Percentiles rank a stretch among this genome's conserved stretches.
Evolutionary conservation across 2,797 vertebrate species (phyloP).

Genomic region (Lacerta bilineata): DNA sequence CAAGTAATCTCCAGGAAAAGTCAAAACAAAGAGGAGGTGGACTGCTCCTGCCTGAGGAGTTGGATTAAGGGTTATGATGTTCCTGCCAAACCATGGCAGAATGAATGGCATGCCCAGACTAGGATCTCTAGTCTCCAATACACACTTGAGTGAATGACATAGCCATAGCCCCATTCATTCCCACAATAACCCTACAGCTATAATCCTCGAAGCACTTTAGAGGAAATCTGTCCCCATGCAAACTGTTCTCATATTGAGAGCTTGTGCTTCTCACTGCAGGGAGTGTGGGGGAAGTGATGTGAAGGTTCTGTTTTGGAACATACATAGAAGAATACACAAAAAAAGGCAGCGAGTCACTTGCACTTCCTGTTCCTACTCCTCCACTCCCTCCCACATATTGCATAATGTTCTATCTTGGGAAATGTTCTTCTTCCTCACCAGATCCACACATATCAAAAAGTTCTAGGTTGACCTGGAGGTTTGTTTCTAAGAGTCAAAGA

Average conservation of each 20-base stretch:
- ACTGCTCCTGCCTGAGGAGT: constrained; percentile 11
- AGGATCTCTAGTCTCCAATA: not conserved
- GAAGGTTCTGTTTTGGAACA: not conserved
- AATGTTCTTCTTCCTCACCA: not conserved
- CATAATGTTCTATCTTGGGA: not conserved
- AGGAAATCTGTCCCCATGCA: not conserved
- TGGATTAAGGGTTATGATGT: not conserved
- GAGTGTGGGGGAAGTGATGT: not conserved
- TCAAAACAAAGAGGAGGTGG: constrained; percentile 43
- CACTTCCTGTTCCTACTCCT: not conserved
- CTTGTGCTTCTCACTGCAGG: constrained; percentile 6
- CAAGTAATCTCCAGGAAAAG: constrained; percentile 3
- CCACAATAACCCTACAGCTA: not conserved
- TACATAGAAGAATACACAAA: not conserved
- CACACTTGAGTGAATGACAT: too few relatives aligned
- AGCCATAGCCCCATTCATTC: not conserved
- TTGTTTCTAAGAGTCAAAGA: not conserved
- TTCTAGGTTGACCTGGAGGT: not conserved
- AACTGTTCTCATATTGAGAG: not conserved
- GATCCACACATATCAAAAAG: not conserved
- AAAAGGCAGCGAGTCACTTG: not conserved
- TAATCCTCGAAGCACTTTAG: not conserved
- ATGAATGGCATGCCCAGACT: not conserved
- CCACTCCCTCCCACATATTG: too few relatives aligned
- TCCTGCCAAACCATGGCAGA: not conserved